A percentile compares a stretch with the other conserved stretches of the same genome.
These are phyloP conservation scores for Drosophila leontia DNA, from an alignment of 1,140 invertebrate genomes.

Conservation along the genomic window DNA sequence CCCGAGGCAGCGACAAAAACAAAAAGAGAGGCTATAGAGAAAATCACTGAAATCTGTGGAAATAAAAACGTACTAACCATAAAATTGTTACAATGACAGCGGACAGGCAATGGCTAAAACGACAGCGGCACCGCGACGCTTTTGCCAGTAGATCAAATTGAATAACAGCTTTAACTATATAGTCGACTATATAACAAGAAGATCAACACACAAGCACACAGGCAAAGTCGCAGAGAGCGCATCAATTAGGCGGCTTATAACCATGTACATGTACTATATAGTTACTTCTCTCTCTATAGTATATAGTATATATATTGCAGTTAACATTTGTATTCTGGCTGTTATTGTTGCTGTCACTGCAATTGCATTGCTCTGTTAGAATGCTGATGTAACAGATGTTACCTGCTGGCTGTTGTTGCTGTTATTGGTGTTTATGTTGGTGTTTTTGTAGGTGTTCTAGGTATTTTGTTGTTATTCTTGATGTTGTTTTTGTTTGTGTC, in stretches of 20 bases:
- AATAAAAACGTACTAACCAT: conserved; percentile 71
- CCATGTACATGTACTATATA: conserved; percentile 12
- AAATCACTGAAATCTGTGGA: conserved; percentile 54
- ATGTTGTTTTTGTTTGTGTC: conserved; percentile 1
- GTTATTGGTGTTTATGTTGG: not conserved
- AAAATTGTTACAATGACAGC: conserved; percentile 74
- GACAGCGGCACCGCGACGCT: conserved; percentile 29
- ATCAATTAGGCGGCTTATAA: conserved; percentile 49
- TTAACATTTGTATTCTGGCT: conserved; percentile 22
- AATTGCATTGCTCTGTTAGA: conserved; percentile 17
- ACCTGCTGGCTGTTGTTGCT: conserved; percentile 7
- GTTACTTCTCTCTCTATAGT: not conserved
- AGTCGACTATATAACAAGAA: conserved; percentile 33
- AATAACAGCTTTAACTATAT: conserved; percentile 50
- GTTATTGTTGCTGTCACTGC: conserved; percentile 16
- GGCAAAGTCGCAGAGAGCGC: conserved; percentile 19
- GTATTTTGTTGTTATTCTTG: not conserved
- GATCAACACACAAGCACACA: conserved; percentile 40
- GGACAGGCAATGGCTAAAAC: conserved; percentile 45
- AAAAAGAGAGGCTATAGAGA: conserved; percentile 24
- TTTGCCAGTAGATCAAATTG: conserved; percentile 53
- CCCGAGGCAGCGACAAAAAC: conserved; percentile 15
- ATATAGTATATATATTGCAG: conserved; percentile 14
- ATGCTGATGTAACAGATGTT: conserved; percentile 1
- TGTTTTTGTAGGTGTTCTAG: too few species aligned